phyloP scores from a whole-genome alignment of 2,113 vertebrate genomes.

The Lepisosteus oculatus region DNA sequence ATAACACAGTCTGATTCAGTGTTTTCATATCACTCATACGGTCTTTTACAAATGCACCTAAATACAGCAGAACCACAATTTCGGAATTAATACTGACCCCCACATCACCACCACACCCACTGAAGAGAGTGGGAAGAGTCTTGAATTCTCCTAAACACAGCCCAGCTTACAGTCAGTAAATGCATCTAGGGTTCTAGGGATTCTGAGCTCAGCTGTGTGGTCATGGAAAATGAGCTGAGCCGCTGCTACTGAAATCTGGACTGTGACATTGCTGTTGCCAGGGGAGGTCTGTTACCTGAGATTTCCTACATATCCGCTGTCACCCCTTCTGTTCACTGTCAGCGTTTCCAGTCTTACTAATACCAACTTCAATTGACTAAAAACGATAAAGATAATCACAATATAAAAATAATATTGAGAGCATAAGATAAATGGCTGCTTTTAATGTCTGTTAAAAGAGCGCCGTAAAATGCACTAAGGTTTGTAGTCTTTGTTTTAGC shows the following conservation, averaged over 20 bases:
- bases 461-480: too few relatives aligned
- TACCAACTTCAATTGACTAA: too few relatives aligned
- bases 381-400: too few relatives aligned
- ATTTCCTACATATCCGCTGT: constrained; percentile 63
- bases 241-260: constrained; percentile 62
- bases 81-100: background rate
- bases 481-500: too few relatives aligned
- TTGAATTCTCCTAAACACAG: too few relatives aligned
- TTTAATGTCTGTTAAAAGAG: too few relatives aligned
- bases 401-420: too few relatives aligned
- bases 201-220: constrained; percentile 20
- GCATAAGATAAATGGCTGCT: too few relatives aligned
- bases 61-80: background rate
- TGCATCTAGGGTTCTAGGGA: too few relatives aligned
- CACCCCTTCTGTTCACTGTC: background rate
- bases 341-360: too few relatives aligned
- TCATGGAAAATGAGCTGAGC: constrained; percentile 67
- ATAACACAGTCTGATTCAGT: background rate
- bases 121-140: background rate
- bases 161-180: too few relatives aligned
- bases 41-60: background rate
- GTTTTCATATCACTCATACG: background rate
- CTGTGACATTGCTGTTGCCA: constrained; percentile 57
- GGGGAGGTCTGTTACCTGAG: constrained; percentile 69
- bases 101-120: background rate